These are phyloP conservation scores for Eudyptes chrysolophus DNA, from an alignment of 2,113 vertebrate genomes.

Conservation along the genomic window DNA sequence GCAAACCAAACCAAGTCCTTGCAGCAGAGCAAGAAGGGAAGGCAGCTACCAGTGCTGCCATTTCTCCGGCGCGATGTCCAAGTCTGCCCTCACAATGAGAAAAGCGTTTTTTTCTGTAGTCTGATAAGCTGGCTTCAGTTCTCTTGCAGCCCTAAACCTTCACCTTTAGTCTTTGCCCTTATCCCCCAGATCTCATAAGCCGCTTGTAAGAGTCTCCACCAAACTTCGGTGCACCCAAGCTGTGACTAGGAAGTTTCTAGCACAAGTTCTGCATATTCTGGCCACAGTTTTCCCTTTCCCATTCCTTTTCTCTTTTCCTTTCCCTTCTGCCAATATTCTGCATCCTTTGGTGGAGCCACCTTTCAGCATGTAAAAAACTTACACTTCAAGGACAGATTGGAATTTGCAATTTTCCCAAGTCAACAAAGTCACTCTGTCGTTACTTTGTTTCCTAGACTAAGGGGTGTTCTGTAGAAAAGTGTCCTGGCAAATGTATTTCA, in stretches of 20 bases:
- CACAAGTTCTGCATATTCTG: not conserved
- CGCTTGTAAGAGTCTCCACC: not conserved
- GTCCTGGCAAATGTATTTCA: not conserved
- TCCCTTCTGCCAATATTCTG: not conserved
- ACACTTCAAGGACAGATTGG: not conserved
- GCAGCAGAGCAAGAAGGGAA: not conserved
- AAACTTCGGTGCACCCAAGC: not conserved
- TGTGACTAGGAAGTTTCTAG: not conserved
- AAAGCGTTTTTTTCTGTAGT: not conserved
- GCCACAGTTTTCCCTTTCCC: not conserved
- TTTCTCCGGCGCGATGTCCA: not conserved
- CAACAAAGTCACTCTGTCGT: not conserved
- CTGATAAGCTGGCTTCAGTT: not conserved
- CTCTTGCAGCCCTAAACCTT: not conserved
- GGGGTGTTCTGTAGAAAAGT: not conserved
- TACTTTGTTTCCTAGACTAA: not conserved
- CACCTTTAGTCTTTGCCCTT: not conserved
- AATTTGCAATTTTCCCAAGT: not conserved
- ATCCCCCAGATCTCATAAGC: not conserved
- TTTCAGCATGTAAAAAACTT: not conserved
- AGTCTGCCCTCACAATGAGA: not conserved
- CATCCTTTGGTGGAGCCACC: not conserved
- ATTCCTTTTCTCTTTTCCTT: not conserved
- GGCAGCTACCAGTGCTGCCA: not conserved
- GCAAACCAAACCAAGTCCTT: not conserved